Conservation (phyloP, 2,113 vertebrate genomes). For the Lethenteron reissneri region DNA sequence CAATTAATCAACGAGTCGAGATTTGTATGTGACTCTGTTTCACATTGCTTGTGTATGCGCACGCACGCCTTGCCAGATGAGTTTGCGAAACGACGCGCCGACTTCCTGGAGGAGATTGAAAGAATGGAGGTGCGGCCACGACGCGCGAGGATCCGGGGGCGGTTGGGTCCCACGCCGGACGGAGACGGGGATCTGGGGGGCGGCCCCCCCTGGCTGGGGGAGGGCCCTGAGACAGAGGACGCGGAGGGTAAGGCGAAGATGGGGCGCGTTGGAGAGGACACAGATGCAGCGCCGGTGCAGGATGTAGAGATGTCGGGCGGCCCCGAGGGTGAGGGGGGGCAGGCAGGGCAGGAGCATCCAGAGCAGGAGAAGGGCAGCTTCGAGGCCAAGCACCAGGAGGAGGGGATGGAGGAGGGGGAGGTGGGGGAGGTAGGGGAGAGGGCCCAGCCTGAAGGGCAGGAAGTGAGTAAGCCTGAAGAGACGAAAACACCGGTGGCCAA, state of each 20-base stretch:
- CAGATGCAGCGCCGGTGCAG: too few species aligned
- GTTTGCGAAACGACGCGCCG: background rate
- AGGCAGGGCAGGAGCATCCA: background rate
- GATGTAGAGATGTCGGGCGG: background rate
- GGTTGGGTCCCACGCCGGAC: too few species aligned
- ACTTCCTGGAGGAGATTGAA: background rate
- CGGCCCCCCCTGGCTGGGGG: too few species aligned
- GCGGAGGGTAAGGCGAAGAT: too few species aligned
- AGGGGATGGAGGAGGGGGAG: constrained; percentile 3
- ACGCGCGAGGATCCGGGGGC: background rate
- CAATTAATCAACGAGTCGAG: background rate
- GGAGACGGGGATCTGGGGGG: too few species aligned
- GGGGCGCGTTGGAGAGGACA: too few species aligned
- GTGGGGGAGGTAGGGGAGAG: background rate
- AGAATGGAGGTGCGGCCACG: constrained; percentile 5
- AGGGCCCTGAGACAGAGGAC: too few species aligned
- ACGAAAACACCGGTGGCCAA: too few species aligned
- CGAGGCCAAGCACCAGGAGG: background rate
- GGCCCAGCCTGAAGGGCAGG: constrained; percentile 2
- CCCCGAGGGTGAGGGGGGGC: background rate
- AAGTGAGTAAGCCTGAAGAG: background rate
- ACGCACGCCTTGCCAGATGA: background rate
- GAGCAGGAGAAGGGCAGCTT: background rate
- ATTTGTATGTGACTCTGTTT: background rate
- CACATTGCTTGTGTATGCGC: background rate